Evolutionary conservation across 2,888 invertebrate genomes (phyloP).

Genomic region (Sesia bembeciformis): DNA sequence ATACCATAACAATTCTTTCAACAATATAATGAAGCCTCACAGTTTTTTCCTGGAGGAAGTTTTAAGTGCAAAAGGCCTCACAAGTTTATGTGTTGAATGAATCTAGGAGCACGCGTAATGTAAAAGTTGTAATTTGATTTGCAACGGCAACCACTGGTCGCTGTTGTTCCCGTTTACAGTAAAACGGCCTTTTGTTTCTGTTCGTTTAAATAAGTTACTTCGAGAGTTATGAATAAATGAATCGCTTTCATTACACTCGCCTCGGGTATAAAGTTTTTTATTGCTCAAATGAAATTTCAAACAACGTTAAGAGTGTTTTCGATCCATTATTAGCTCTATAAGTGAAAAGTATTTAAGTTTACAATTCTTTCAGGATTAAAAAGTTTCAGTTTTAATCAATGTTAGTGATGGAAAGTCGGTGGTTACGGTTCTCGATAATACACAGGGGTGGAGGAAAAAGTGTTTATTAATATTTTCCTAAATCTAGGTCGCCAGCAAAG

Average conservation of each 20-base stretch:
- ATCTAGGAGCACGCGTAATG: constrained; percentile 48
- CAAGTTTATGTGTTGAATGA: constrained; percentile 58
- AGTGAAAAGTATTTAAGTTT: not conserved
- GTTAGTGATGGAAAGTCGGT: no score
- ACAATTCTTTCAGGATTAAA: no score
- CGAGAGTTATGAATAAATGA: constrained; percentile 34
- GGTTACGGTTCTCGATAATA: no score
- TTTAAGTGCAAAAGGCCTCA: constrained; percentile 59
- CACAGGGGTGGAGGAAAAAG: constrained; percentile 9
- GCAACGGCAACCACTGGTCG: constrained; percentile 40
- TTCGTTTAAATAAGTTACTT: constrained; percentile 33
- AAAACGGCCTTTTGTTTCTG: constrained; percentile 34
- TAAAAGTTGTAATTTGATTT: constrained; percentile 62
- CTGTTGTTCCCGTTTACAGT: constrained; percentile 39
- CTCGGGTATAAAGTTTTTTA: constrained; percentile 1
- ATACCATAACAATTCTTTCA: constrained; percentile 57
- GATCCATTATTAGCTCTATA: not conserved
- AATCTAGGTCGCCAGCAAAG: constrained; percentile 23
- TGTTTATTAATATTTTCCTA: constrained; percentile 25
- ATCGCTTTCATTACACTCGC: constrained; percentile 25
- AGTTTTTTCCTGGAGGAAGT: constrained; percentile 42
- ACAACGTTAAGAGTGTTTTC: not conserved
- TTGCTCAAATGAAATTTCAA: not conserved
- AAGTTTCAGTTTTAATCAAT: no score
- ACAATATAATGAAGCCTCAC: constrained; percentile 48